phyloP scores from a whole-genome alignment of 2,113 vertebrate genomes.

The Brachyistius frenatus region DNA sequence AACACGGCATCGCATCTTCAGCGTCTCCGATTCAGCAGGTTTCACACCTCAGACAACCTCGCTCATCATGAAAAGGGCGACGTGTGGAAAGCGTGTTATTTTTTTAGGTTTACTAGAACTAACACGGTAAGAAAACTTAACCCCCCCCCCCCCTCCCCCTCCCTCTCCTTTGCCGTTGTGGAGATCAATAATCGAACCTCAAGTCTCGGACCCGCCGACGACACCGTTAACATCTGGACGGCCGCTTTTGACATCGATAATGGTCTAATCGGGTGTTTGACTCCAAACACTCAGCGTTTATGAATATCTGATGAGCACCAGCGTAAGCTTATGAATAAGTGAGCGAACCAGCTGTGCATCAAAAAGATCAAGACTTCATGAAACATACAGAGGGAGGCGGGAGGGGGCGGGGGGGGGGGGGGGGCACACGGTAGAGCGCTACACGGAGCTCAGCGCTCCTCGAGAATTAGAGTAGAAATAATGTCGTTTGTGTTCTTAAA shows the following conservation, averaged over 20 bases:
- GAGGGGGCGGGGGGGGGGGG: background rate
- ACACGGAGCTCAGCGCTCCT: background rate
- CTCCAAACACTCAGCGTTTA: slow-evolving; percentile 72
- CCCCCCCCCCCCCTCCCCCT: background rate
- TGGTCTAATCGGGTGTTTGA: slow-evolving; percentile 67
- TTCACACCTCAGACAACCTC: slow-evolving; percentile 39
- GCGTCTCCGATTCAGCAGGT: slow-evolving; percentile 32
- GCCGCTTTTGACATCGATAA: slow-evolving; percentile 56
- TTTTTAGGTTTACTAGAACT: slow-evolving; percentile 55
- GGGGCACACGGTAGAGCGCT: background rate
- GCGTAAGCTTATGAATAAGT: slow-evolving; percentile 76
- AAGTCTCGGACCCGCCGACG: slow-evolving; percentile 59
- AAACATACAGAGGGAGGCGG: background rate
- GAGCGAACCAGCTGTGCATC: slow-evolving; percentile 68
- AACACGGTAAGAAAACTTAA: slow-evolving; percentile 44
- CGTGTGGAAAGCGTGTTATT: slow-evolving; percentile 42
- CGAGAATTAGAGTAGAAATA: background rate
- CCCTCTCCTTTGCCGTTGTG: background rate
- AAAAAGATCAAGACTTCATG: slow-evolving; percentile 52
- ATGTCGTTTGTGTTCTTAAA: background rate
- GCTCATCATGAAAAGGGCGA: slow-evolving; percentile 56
- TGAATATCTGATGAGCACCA: slow-evolving; percentile 72
- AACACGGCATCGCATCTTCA: slow-evolving; percentile 59
- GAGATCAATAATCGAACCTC: slow-evolving; percentile 64
- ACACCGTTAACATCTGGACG: slow-evolving; percentile 40